These are phyloP conservation scores for Dufourea novaeangliae DNA, from an alignment of 1,140 invertebrate genomes.

Conservation along the genomic window DNA sequence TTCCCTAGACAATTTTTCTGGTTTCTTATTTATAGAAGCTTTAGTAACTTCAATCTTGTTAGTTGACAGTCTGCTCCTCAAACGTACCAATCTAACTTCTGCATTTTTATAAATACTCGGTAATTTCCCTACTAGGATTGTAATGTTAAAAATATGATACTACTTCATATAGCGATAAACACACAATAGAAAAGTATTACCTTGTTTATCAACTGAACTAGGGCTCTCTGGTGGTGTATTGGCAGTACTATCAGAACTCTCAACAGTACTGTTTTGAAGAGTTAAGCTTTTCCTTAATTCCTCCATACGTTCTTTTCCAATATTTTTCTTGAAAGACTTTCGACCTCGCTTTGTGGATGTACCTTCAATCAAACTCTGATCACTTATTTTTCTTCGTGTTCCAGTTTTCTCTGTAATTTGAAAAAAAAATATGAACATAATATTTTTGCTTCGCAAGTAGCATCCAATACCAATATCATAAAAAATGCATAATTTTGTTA, in stretches of 20 bases:
- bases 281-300: slow-evolving; percentile 58
- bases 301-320: slow-evolving; percentile 64
- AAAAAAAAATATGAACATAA: neutral
- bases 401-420: slow-evolving; percentile 7
- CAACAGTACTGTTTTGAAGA: neutral
- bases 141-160: slow-evolving; percentile 4
- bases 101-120: slow-evolving; percentile 53
- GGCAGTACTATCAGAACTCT: neutral
- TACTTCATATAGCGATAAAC: neutral
- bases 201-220: neutral
- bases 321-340: slow-evolving; percentile 54
- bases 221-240: neutral
- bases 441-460: neutral
- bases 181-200: slow-evolving; percentile 1
- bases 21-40: neutral
- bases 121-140: slow-evolving; percentile 6
- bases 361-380: neutral
- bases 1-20: neutral
- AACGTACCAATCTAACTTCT: slow-evolving; percentile 47
- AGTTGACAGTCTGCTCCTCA: slow-evolving; percentile 37
- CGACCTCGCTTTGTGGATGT: neutral
- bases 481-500: slow-evolving; percentile 9
- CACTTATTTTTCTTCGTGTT: neutral
- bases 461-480: neutral
- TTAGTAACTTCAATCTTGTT: slow-evolving; percentile 5